phyloP scores from a whole-genome alignment of 1,140 invertebrate species.

The Mamestra configurata region DNA sequence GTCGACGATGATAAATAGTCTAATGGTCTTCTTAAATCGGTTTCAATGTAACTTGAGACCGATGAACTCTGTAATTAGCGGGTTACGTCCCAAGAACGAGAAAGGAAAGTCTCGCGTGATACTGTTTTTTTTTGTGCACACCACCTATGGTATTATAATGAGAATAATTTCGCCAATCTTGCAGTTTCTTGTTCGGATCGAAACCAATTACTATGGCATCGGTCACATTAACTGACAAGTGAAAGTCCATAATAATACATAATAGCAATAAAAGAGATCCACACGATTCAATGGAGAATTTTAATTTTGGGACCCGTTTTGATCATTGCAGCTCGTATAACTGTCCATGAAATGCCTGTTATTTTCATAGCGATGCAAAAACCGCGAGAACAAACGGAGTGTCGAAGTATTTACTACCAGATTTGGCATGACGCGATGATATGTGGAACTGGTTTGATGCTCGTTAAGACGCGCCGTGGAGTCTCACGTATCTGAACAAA shows the following conservation, averaged over 20 bases:
- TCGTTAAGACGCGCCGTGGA: conserved; percentile 82
- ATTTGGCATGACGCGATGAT: conserved; percentile 82
- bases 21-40: conserved; percentile 57
- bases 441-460: conserved; percentile 84
- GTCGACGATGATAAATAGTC: conserved; percentile 43
- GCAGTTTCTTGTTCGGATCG: conserved; percentile 66
- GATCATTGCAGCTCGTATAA: background rate
- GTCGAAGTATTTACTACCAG: conserved; percentile 81
- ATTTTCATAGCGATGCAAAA: conserved; percentile 55
- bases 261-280: conserved; percentile 57
- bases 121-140: conserved; percentile 70
- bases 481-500: conserved; percentile 85
- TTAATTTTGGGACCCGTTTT: conserved; percentile 57
- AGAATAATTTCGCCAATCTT: conserved; percentile 73
- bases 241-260: conserved; percentile 77
- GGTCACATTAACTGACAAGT: conserved; percentile 71
- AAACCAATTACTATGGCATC: conserved; percentile 75
- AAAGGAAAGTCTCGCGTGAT: conserved; percentile 75
- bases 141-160: conserved; percentile 72
- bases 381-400: conserved; percentile 72
- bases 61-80: conserved; percentile 75
- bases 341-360: conserved; percentile 36
- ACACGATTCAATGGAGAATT: conserved; percentile 47
- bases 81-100: conserved; percentile 76
- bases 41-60: conserved; percentile 67